phyloP scores from a whole-genome alignment of 2,113 vertebrate species.

The Pristiophorus japonicus region DNA sequence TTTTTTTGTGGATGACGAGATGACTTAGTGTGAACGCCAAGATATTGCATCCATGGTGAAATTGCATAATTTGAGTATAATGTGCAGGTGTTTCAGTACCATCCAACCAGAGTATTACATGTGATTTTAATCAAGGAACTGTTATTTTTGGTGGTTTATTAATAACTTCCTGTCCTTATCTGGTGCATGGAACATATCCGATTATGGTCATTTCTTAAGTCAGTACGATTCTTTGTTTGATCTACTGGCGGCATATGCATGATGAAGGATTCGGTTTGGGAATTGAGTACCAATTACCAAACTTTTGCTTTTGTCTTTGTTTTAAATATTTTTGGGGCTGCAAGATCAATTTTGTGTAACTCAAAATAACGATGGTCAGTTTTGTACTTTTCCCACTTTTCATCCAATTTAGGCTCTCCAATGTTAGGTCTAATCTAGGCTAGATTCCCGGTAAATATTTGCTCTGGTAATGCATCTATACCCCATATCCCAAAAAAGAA shows the following conservation, averaged over 20 bases:
- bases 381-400: neutral
- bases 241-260: too few relatives aligned
- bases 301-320: neutral
- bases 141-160: neutral
- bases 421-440: neutral
- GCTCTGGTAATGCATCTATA: neutral
- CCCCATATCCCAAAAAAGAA: neutral
- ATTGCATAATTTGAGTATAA: neutral
- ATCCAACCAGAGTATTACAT: neutral
- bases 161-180: neutral
- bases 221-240: too few relatives aligned
- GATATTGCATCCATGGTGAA: neutral
- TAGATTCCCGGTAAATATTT: neutral
- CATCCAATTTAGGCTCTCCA: too few relatives aligned
- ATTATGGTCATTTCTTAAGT: neutral
- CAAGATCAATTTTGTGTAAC: neutral
- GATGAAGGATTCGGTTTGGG: too few relatives aligned
- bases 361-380: neutral
- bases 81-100: neutral
- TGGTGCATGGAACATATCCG: neutral
- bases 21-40: neutral
- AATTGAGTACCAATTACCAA: neutral
- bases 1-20: neutral
- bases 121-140: neutral
- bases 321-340: neutral